Base-by-base conservation (phyloP, 2,113 vertebrate genomes). In the Zapus hudsonius region DNA sequence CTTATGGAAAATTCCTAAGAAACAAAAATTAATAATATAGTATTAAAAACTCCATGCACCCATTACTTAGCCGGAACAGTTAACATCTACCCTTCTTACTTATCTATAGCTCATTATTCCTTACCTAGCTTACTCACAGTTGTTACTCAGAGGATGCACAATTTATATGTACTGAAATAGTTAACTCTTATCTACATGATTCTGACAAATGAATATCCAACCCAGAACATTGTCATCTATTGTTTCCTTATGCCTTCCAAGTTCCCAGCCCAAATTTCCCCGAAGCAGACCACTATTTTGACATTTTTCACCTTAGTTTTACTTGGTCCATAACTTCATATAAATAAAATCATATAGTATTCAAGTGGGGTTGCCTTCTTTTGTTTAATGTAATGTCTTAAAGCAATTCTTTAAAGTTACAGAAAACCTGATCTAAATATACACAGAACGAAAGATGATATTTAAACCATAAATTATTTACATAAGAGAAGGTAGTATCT, bases 381-480 rank as follows among this genome's bases (percentile, higher is more conserved):
- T 93, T 17, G 3, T 29, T 95, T 22, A 89, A 57, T 15, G 38
- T 67, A 86, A 91, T 67, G 11, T 64, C 42, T 79, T 94, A 59
- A 89, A 96, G 96, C 40, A 73, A 92, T 72, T 67, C 44, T 81
- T 94, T 89, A 91, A 94, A 88, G 47, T 10, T 66, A 89, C 90
- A 92, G 29, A 83, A 96, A 81, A 96, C 7, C 9, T 86, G 66
- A 80, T 33, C 10, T 33, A 84, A 85, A 80, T 72, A 80, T 25
- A 84, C 11, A 93, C n/a, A 91, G 16, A 12, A 81, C 44, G 27
- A 92, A 75, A 84, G 87, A 63, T 22, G 29, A 59, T 84, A 93
- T 57, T 81, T 83, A n/a, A 92, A 63, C 25, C 52, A 2, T 59
- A 75, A 67, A 40, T 44, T 12, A 63, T 70, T 80, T 89, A 61